These are phyloP conservation scores for Pantala flavescens DNA, from an alignment of 1,140 invertebrate species.

Conservation along the genomic window DNA sequence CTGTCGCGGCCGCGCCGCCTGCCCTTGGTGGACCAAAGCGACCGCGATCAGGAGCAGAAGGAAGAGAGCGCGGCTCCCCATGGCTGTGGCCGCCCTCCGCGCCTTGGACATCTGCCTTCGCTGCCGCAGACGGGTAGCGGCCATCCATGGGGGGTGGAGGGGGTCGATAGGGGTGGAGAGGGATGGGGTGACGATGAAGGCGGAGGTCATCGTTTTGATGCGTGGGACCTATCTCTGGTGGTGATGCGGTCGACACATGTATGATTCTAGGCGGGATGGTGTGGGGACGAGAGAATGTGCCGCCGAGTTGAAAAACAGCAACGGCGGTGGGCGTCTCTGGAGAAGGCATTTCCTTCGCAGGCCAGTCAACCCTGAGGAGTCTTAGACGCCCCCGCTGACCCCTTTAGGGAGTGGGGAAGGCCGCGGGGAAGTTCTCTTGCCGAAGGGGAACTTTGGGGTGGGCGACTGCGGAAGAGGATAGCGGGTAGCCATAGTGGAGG, in stretches of 20 bases:
- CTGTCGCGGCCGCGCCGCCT: neutral
- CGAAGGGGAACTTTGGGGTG: no score
- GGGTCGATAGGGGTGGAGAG: neutral
- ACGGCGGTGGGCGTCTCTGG: neutral
- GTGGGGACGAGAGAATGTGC: neutral
- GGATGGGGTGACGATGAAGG: neutral
- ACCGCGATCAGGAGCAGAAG: neutral
- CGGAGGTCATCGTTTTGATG: conserved; percentile 4
- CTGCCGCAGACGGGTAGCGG: neutral
- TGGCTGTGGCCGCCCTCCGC: neutral
- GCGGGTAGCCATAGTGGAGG: neutral
- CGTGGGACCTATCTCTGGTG: conserved; percentile 6
- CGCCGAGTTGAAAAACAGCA: neutral
- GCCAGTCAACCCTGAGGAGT: neutral
- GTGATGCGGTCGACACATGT: neutral
- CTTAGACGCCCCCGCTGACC: neutral
- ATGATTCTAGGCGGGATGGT: neutral
- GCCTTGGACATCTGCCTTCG: neutral
- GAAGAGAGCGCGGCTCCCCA: neutral
- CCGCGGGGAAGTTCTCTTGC: neutral
- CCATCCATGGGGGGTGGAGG: neutral
- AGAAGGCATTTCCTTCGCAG: neutral
- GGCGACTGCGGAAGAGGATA: no score
- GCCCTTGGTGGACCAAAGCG: neutral
- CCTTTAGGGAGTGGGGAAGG: neutral